Percentiles rank a stretch among this genome's conserved stretches.
Conservation (phyloP, 2,113 vertebrate genomes). For the Leiothrix lutea region DNA sequence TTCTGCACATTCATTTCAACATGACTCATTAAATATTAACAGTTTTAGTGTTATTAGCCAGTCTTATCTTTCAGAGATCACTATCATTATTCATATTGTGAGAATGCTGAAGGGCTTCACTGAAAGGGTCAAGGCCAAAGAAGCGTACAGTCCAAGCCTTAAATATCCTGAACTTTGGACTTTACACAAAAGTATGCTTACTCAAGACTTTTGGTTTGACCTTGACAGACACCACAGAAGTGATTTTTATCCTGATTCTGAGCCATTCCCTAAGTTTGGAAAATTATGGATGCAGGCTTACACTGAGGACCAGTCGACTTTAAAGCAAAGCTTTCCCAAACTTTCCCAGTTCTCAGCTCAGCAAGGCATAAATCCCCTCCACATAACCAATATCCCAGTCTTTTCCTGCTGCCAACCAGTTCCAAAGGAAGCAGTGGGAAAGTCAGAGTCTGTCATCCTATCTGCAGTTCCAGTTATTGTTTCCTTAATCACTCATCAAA, state of each 20-base stretch:
- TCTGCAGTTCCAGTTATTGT: slow-evolving; percentile 76
- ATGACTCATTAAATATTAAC: not conserved
- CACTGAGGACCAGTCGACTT: not conserved
- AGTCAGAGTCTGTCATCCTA: slow-evolving; percentile 67
- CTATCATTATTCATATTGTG: not conserved
- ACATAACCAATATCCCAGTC: not conserved
- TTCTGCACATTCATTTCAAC: not conserved
- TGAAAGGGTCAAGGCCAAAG: not conserved
- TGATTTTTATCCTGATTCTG: not conserved
- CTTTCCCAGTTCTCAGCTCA: not conserved
- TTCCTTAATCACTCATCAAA: slow-evolving; percentile 73
- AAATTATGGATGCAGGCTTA: not conserved
- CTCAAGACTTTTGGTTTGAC: not conserved
- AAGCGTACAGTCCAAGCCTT: not conserved
- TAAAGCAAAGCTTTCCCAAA: not conserved
- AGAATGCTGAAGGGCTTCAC: not conserved
- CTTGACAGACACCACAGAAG: not conserved
- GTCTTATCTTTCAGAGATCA: not conserved
- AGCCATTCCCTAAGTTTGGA: not conserved
- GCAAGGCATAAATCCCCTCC: not conserved
- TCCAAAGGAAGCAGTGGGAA: slow-evolving; percentile 44
- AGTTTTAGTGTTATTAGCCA: not conserved
- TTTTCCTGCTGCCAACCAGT: not conserved
- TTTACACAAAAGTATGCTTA: not conserved
- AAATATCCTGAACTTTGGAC: not conserved